Percentiles rank a stretch among this genome's conserved stretches.
Evolutionary conservation across 2,113 vertebrate species (phyloP).

Genomic region (Halcyon senegalensis): DNA sequence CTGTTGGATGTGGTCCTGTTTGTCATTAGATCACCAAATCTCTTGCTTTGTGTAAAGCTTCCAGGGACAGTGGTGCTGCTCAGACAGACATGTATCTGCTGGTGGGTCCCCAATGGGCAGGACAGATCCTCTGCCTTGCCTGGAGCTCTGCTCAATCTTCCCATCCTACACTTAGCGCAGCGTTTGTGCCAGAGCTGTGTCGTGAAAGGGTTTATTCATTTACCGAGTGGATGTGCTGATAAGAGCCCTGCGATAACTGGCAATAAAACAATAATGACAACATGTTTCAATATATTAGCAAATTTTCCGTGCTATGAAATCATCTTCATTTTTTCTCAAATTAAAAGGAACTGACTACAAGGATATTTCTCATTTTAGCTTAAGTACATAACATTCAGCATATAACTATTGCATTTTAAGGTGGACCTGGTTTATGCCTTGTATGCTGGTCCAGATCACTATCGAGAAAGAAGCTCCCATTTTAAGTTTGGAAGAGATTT

Average conservation of each 20-base stretch:
- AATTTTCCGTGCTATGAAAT: background rate
- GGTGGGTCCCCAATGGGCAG: background rate
- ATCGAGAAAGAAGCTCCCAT: background rate
- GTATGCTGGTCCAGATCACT: background rate
- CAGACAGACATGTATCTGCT: background rate
- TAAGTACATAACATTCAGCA: background rate
- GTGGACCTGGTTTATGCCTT: background rate
- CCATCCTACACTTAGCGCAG: background rate
- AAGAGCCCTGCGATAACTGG: background rate
- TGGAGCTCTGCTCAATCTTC: background rate
- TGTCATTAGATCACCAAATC: background rate
- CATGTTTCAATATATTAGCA: conserved; percentile 22
- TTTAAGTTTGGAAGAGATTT: background rate
- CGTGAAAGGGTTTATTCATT: background rate
- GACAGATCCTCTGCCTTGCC: background rate
- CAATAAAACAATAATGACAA: conserved; percentile 18
- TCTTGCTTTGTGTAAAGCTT: background rate
- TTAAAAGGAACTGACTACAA: background rate
- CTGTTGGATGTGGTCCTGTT: fast-evolving
- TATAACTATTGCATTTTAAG: background rate
- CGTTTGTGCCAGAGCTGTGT: background rate
- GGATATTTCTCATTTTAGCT: background rate
- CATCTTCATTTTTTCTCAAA: background rate
- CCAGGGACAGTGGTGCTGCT: background rate
- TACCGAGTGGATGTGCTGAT: conserved; percentile 18